These are phyloP conservation scores for Myiopsitta monachus DNA, from an alignment of 2,113 vertebrate species.

Conservation along the genomic window DNA sequence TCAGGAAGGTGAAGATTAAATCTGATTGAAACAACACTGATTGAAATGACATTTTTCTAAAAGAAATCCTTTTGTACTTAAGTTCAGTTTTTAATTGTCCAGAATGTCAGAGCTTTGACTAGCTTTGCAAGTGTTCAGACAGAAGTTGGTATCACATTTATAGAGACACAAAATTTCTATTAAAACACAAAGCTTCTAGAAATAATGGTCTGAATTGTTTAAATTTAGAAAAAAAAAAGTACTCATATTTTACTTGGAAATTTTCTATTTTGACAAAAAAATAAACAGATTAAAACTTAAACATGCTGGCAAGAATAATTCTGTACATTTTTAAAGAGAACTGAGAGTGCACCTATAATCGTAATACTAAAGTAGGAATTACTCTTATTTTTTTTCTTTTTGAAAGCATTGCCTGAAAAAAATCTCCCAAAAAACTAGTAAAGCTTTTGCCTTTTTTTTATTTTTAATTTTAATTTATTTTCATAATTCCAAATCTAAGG, in stretches of 20 bases:
- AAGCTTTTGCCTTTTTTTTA: background rate
- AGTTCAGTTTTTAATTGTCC: background rate
- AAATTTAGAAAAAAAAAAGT: background rate
- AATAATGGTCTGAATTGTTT: background rate
- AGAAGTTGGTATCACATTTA: background rate
- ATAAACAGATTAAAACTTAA: background rate
- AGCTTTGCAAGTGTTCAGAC: background rate
- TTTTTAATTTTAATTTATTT: background rate
- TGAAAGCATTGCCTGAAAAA: background rate
- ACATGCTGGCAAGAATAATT: background rate
- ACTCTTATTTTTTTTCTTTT: background rate
- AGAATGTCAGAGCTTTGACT: background rate
- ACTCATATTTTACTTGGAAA: background rate
- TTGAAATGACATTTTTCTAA: background rate
- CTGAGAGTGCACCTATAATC: background rate
- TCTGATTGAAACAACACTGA: background rate
- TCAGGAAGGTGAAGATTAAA: background rate
- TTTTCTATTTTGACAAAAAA: background rate
- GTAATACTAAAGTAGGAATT: background rate
- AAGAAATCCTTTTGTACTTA: background rate
- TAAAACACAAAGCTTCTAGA: background rate
- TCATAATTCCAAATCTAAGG: background rate
- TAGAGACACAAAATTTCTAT: background rate
- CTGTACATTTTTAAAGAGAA: background rate
- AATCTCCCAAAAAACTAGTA: background rate